Evolutionary conservation across 2,113 vertebrate species (phyloP).

Genomic region (Erythrolamprus reginae): DNA sequence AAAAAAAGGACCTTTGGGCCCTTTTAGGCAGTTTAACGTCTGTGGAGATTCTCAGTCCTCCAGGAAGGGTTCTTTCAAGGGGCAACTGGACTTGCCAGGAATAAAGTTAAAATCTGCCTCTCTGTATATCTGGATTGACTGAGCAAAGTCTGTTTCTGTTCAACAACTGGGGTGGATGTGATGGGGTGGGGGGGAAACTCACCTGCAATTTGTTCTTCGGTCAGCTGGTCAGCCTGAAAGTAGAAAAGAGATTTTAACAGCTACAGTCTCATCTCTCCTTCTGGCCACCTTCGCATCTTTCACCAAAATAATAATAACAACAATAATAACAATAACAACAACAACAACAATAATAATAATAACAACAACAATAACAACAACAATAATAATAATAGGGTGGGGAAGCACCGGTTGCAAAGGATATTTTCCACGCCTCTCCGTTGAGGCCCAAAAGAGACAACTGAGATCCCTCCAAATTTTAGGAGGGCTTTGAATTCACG

Average conservation of each 20-base stretch:
- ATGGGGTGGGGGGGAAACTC: constrained; percentile 29
- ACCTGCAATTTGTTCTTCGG: constrained; percentile 90
- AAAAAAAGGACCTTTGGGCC: too few relatives aligned
- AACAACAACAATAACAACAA: too few relatives aligned
- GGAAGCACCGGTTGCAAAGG: not conserved
- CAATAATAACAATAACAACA: too few relatives aligned
- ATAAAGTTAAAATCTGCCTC: too few relatives aligned
- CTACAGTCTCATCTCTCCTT: not conserved
- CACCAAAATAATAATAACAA: too few relatives aligned
- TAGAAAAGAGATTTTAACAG: not conserved
- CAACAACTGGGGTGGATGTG: not conserved
- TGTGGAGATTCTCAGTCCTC: too few relatives aligned
- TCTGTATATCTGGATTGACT: too few relatives aligned
- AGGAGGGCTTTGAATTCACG: not conserved
- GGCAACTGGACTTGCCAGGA: not conserved
- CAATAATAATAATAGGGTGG: too few relatives aligned
- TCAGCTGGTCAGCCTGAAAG: constrained; percentile 86
- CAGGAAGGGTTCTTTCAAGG: too few relatives aligned
- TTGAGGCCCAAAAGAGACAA: not conserved
- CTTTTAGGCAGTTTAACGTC: too few relatives aligned
- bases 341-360: too few relatives aligned
- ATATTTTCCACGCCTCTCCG: not conserved
- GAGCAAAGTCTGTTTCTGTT: not conserved
- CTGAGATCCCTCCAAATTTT: not conserved
- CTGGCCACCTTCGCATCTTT: not conserved